Conservation (phyloP, 2,888 invertebrate species). For the Stenotaenia linearis region DNA sequence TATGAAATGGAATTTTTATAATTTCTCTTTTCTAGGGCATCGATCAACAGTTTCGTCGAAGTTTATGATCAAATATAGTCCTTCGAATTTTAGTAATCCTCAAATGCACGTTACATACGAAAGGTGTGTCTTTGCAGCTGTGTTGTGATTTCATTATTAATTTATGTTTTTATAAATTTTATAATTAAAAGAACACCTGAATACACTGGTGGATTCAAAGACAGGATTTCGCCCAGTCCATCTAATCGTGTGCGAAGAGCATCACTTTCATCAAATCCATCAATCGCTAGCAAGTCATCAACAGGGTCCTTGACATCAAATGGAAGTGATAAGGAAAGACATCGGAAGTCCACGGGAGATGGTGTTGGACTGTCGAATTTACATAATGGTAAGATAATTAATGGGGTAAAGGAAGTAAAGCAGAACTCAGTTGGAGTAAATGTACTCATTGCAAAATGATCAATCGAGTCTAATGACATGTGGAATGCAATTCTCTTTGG, state of each 20-base stretch:
- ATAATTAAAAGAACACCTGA: background rate
- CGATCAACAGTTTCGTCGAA: slow-evolving; percentile 74
- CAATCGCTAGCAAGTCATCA: slow-evolving; percentile 7
- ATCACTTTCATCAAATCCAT: background rate
- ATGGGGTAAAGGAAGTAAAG: background rate
- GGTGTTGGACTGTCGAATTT: background rate
- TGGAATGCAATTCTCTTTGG: background rate
- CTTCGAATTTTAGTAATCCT: slow-evolving; percentile 58
- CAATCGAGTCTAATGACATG: background rate
- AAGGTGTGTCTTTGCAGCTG: no score
- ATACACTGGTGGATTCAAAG: background rate
- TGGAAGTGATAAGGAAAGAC: background rate
- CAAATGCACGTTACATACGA: slow-evolving; percentile 83
- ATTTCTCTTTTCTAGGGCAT: slow-evolving; percentile 54
- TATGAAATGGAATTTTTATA: background rate
- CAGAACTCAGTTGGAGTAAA: background rate
- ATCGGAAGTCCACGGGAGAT: background rate
- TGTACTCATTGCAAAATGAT: background rate
- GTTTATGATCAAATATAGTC: slow-evolving; percentile 59
- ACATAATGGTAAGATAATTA: background rate
- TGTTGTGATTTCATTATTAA: no score
- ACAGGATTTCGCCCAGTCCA: background rate
- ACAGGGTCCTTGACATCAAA: slow-evolving; percentile 19
- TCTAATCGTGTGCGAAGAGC: slow-evolving; percentile 16
- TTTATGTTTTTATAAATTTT: slow-evolving; percentile 34